phyloP scores from a whole-genome alignment of 2,888 invertebrate species.

The Congeria kusceri region DNA sequence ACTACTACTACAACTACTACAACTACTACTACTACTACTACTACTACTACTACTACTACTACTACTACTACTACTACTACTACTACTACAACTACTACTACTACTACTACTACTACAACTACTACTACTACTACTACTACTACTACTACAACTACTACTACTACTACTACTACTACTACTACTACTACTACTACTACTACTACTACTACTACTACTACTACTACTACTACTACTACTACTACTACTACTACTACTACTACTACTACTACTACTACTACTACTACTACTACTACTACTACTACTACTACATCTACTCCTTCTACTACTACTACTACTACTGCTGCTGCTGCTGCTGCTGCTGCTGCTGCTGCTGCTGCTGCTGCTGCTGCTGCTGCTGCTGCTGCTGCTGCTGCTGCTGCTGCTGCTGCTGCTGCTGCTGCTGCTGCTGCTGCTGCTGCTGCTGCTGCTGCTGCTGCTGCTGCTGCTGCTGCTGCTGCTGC shows the following conservation, averaged over 20 bases:
- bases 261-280: slow-evolving; percentile 37
- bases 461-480: slow-evolving; percentile 27
- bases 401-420: slow-evolving; percentile 22
- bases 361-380: slow-evolving; percentile 23
- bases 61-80: slow-evolving; percentile 25
- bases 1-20: slow-evolving; percentile 33
- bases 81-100: slow-evolving; percentile 35
- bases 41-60: not conserved
- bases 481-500: slow-evolving; percentile 31
- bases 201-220: slow-evolving; percentile 30
- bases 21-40: slow-evolving; percentile 34
- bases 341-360: slow-evolving; percentile 29
- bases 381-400: slow-evolving; percentile 16
- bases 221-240: slow-evolving; percentile 36
- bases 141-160: slow-evolving; percentile 16
- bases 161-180: slow-evolving; percentile 32
- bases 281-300: slow-evolving; percentile 36
- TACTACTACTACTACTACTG: too few species aligned
- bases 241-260: slow-evolving; percentile 29
- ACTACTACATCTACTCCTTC: too few species aligned
- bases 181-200: slow-evolving; percentile 23
- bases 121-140: slow-evolving; percentile 31
- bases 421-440: slow-evolving; percentile 15
- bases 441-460: slow-evolving; percentile 15
- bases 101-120: slow-evolving; percentile 32